Evolutionary conservation across 2,797 vertebrate species (phyloP), one percentile per base, ranked within the genome.

Genomic region (Corythornis leucogaster): DNA sequence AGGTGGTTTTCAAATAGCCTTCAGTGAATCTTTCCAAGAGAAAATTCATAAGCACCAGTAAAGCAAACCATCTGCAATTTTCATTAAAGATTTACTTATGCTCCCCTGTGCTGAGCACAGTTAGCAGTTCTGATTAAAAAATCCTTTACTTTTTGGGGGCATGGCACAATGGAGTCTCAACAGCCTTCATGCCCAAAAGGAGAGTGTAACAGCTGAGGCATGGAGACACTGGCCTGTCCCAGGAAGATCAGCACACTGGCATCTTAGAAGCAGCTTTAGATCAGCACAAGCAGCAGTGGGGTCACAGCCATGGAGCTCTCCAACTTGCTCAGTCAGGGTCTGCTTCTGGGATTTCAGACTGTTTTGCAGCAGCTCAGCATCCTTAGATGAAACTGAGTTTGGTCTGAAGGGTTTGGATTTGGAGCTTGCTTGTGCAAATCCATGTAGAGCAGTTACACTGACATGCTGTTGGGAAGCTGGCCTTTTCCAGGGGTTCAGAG

Each of bases 11-110:
- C 59, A 84, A 84, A 73, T 8, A 79, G 21, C 25, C 83, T 87
- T 89, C 61, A 82, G 58, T 67, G 67, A 88, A 87, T 83, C 22
- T 9, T 90, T 95, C 71, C 53, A 80, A 83, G 45, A 68, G 17
- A 87, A 90, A 86, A 66, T 62, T 90, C 40, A 73, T 18, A 85
- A 25, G 48, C 17, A 51, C 20, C 40, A 21, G 33, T 87, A 94
- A 84, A 88, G 51, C 58, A 89, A 91, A 75, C 24, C 24, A 76
- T 53, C 33, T 50, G 31, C 45, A 76, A 67, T 86, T 88, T 88
- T 81, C 80, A 80, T 87, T 91, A 73, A 78, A 73, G 43, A 86
- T 93, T 70, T 93, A 80, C 82, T 88, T 84, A 69, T 10, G 48
- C 17, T 87, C 73, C 50, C 42, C 75, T 69, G 58, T 21, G 55